phyloP scores from a whole-genome alignment of 2,888 invertebrate genomes.

The Mechanitis mazaeus region DNA sequence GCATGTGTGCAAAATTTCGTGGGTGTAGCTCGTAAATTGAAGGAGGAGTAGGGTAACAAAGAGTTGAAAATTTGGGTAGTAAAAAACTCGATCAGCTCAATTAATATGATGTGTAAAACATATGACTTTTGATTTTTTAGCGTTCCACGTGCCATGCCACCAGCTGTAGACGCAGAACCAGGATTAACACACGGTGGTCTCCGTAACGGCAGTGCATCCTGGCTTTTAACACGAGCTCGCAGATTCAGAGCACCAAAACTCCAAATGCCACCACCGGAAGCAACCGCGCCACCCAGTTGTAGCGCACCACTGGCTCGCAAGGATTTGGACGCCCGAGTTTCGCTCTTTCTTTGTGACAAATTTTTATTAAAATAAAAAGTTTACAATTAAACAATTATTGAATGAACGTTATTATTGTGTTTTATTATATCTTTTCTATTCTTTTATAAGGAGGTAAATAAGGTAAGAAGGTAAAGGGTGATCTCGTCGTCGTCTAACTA shows the following conservation, averaged over 20 bases:
- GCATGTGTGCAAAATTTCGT: too few species aligned
- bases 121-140: conserved; percentile 36
- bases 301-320: conserved; percentile 54
- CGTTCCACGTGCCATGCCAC: conserved; percentile 48
- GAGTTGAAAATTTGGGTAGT: too few species aligned
- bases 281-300: conserved; percentile 50
- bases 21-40: too few species aligned
- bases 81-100: too few species aligned
- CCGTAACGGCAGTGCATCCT: conserved; percentile 53
- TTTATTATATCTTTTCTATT: too few species aligned
- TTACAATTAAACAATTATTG: neutral
- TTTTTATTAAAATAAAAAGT: conserved; percentile 15
- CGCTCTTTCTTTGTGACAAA: conserved; percentile 30
- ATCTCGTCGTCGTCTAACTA: too few species aligned
- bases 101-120: neutral
- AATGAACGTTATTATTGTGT: neutral
- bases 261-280: conserved; percentile 49
- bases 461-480: too few species aligned
- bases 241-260: conserved; percentile 56
- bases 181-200: conserved; percentile 43
- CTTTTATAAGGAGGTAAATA: too few species aligned
- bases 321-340: conserved; percentile 57
- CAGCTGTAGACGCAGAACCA: conserved; percentile 48
- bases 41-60: too few species aligned
- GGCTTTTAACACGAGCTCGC: conserved; percentile 65